phyloP scores from a whole-genome alignment of 2,113 vertebrate genomes.

The Oncorhynchus clarkii region DNA sequence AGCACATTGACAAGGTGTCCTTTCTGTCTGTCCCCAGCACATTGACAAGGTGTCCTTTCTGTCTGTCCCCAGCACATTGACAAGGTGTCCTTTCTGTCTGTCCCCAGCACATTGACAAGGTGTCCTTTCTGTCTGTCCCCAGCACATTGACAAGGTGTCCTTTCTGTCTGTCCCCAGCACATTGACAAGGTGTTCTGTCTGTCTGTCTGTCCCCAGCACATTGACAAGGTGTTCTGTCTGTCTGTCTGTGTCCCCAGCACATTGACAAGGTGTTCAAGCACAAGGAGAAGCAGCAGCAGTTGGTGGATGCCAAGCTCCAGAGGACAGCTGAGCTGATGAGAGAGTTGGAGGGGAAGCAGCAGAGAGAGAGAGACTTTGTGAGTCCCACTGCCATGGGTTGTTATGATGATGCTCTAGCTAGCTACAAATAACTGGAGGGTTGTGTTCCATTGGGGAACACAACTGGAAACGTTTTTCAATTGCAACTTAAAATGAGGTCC shows the following conservation, averaged over 20 bases:
- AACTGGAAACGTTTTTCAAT: too few species aligned
- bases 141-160: too few species aligned
- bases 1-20: too few species aligned
- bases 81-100: too few species aligned
- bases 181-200: background rate
- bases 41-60: too few species aligned
- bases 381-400: constrained; percentile 58
- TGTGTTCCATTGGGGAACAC: too few species aligned
- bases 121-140: background rate
- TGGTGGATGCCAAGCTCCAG: constrained; percentile 96
- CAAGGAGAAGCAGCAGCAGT: constrained; percentile 95
- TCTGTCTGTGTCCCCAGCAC: constrained; percentile 71
- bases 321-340: constrained; percentile 95
- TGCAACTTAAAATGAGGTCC: too few species aligned
- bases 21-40: too few species aligned
- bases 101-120: too few species aligned
- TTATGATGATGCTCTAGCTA: background rate
- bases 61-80: too few species aligned
- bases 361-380: constrained; percentile 92
- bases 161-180: background rate
- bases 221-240: background rate
- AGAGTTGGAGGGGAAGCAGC: constrained; percentile 95
- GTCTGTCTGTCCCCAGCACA: background rate
- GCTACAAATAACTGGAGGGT: too few species aligned
- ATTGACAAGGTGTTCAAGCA: constrained; percentile 99